Percentiles rank a stretch among this genome's conserved stretches.
Evolutionary conservation across 2,113 vertebrate species (phyloP).

Genomic region (Tychaedon coryphoeus): DNA sequence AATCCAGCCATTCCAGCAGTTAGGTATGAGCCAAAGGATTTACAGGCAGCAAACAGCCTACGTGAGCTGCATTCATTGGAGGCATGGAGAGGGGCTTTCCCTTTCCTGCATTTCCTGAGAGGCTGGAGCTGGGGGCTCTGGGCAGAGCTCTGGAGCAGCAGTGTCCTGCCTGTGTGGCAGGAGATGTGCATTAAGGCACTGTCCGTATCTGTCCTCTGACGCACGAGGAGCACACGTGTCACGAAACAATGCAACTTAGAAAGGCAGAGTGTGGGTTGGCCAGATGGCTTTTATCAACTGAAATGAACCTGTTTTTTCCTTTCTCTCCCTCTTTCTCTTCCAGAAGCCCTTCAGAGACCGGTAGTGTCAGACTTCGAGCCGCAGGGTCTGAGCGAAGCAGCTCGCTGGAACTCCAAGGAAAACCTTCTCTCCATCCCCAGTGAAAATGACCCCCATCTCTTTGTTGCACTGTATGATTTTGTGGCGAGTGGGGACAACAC

Average conservation of each 20-base stretch:
- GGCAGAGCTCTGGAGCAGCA: not conserved
- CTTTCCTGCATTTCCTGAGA: not conserved
- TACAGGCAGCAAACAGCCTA: not conserved
- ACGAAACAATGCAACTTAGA: not conserved
- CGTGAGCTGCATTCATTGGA: not conserved
- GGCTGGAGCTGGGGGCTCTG: not conserved
- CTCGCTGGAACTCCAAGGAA: constrained; percentile 99
- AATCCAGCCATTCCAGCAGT: not conserved
- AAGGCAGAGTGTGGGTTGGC: not conserved
- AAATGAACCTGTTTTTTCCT: not conserved
- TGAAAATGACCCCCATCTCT: constrained; percentile 98
- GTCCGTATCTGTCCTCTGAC: not conserved
- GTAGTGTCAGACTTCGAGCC: constrained; percentile 87
- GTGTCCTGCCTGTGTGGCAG: not conserved
- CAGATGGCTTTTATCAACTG: constrained; percentile 12
- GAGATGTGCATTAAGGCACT: not conserved
- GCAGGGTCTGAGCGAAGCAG: constrained; percentile 91
- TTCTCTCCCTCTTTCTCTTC: not conserved
- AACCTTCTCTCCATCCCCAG: constrained; percentile 94
- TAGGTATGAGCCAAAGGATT: constrained; percentile 17
- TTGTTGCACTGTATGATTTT: constrained; percentile 98
- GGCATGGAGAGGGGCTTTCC: not conserved
- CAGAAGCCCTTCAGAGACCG: constrained; percentile 96
- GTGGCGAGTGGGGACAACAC: constrained; percentile 99
- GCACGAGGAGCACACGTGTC: not conserved